Evolutionary conservation across 1,140 invertebrate genomes (phyloP).

Genomic region (Brachionus manjavacas): DNA sequence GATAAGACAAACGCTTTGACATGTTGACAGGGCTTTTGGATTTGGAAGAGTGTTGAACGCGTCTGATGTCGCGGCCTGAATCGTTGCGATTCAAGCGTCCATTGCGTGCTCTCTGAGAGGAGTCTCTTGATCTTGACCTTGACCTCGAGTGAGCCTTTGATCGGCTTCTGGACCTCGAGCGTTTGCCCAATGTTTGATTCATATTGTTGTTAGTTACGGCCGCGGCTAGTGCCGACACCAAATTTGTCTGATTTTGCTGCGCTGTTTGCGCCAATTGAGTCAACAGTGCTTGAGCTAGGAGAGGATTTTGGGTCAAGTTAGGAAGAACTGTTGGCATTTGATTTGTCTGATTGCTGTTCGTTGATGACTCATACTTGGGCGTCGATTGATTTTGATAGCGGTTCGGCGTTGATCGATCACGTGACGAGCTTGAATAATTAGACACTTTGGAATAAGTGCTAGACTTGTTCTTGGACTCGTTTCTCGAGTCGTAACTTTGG

Average conservation of each 20-base stretch:
- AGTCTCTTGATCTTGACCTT: background rate
- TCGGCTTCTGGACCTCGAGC: background rate
- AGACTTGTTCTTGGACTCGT: background rate
- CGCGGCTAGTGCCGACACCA: background rate
- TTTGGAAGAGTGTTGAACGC: background rate
- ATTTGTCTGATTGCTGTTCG: background rate
- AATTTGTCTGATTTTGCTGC: slow-evolving; percentile 24
- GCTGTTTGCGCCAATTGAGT: background rate
- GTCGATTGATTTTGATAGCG: background rate
- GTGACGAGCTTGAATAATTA: background rate
- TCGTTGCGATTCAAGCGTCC: background rate
- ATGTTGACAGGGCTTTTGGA: background rate
- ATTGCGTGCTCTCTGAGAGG: background rate
- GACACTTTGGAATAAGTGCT: background rate
- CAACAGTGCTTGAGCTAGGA: background rate
- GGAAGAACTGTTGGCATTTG: background rate
- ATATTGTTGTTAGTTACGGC: background rate
- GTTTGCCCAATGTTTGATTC: background rate
- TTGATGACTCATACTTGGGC: background rate
- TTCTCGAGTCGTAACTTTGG: background rate
- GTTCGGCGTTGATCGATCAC: background rate
- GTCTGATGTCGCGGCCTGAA: background rate
- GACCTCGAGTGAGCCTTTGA: background rate
- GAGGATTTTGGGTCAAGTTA: slow-evolving; percentile 11
- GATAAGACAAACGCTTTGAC: background rate